These are phyloP conservation scores for Shinisaurus crocodilurus DNA, from an alignment of 2,113 vertebrate genomes.

Conservation along the genomic window DNA sequence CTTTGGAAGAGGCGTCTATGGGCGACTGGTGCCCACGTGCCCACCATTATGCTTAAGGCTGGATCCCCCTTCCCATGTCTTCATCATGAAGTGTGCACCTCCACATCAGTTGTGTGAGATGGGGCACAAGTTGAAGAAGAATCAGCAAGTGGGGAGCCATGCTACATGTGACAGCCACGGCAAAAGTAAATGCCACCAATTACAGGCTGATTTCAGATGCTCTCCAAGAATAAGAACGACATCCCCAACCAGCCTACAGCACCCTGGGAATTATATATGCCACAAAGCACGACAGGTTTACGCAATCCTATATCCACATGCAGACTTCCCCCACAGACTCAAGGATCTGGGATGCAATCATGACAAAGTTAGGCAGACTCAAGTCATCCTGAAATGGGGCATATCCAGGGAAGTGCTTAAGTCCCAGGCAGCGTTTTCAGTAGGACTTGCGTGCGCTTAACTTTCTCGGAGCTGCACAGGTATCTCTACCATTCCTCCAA, in stretches of 20 bases:
- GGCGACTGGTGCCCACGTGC: too few species aligned
- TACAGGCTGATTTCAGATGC: too few species aligned
- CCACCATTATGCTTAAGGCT: neutral
- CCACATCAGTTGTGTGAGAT: too few species aligned
- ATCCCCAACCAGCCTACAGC: neutral
- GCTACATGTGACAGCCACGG: too few species aligned
- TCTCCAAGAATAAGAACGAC: rapidly evolving
- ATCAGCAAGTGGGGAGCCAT: neutral
- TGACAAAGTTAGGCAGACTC: neutral
- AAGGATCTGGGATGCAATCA: neutral
- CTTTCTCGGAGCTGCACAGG: neutral
- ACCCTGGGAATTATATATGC: neutral
- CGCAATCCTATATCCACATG: too few species aligned
- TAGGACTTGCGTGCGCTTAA: too few species aligned
- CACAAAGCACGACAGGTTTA: neutral
- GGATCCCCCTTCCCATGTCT: neutral
- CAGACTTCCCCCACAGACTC: neutral
- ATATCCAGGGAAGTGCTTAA: neutral
- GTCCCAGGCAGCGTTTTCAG: too few species aligned
- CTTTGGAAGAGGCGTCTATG: too few species aligned
- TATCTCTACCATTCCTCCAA: too few species aligned
- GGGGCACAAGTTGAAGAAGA: neutral
- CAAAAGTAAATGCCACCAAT: neutral
- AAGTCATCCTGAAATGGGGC: neutral
- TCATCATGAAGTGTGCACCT: too few species aligned